Evolutionary conservation across 2,888 invertebrate genomes (phyloP), one percentile per base, ranked within the genome.

Genomic region (Acrocyrtus sp.): DNA sequence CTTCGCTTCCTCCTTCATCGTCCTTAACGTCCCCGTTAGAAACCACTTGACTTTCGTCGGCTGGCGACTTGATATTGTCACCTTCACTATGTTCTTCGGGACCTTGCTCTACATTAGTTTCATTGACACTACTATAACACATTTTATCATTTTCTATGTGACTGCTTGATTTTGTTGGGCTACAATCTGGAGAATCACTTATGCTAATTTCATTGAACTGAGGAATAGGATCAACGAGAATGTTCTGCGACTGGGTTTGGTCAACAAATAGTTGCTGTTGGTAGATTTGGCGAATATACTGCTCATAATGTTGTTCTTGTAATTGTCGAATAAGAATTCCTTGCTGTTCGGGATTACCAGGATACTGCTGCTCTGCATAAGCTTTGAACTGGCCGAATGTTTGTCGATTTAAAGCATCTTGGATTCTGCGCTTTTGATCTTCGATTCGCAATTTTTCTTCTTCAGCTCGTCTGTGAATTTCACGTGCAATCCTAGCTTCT

Each of bases 251-350:
- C 58, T 72, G 66, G 21, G 57, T 70, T 63, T 76, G 75, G 41
- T 77, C 78, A 6, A 72, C 47, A 53, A 66, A 77, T 27, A 82
- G 79, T 83, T 84, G 87, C 83, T 85, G 88, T 82, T 87, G 89
- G 84, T 88, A 91, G 43, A 98, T 86, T 84, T 98, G 98, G 82
- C 97, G 95, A 90, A 99, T 96, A 84, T 99, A 99, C 83, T 98
- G 98, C 83, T 97, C 95, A 84, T 97, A 99, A 85, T 99, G 99
- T 83, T 99, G 97, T 82, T 98, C 98, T 85, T 99, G 99, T 51
- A 99, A 86, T 83, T 98, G 98, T 66, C 92, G 88, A 69, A 99
- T 95, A 26, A 99, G 87, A 47, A 94, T 89, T 0, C 94, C 96
- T 88, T 99, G 99, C 86, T 88, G 87, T 74, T 88, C 87, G 41